Base-by-base conservation (phyloP, 1,140 invertebrate species). In the Carcinoscorpius rotundicauda region DNA sequence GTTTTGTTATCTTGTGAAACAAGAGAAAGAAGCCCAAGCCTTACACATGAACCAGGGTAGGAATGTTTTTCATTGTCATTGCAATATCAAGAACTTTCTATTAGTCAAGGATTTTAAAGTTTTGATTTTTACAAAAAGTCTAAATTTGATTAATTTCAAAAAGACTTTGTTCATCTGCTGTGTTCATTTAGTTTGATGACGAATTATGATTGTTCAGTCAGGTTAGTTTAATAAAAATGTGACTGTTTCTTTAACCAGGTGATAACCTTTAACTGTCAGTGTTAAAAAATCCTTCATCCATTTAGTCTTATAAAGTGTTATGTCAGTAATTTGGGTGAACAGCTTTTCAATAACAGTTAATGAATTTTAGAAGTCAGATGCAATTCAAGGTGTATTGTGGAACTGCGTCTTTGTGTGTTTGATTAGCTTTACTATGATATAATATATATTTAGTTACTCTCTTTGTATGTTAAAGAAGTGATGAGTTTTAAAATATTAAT, bases 1-100 rank as follows among this genome's bases (percentile, higher is more conserved):
- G 76, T 97, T 98, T 78, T 98, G 94, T 81, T 88, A 94, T 80
- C 78, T 98, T 70, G 83, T 96, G 66, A 84, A 89, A 72, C 91
- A 96, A 77, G 94, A 97, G 75, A 87, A 87, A 70, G 88, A 94
- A 70, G 91, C 92, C 0, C 81, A 87, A 50, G 70, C 74, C 49
- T 74, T 91, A 73, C 87, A 90, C 72, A 81, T 88, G 75, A 84
- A 85, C 66, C 84, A 87, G 78, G 55, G 10, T 10, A 57, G 55
- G 10, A 57, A 10, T 57, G 10, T 10, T 11, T 10, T 11, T 57
- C 11, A 11, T 10, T 57, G 10, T 10, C 11, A 11, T 11, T 11
- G 10, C 55, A 57, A 10, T 10, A 11, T 57, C 10, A 3, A 57
- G 10, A 10, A 57, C 55, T 11, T 57, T 11, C 10, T 11, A 3